Evolutionary conservation across 2,797 vertebrate genomes (phyloP).

Genomic region (Anguilla pacifica): DNA sequence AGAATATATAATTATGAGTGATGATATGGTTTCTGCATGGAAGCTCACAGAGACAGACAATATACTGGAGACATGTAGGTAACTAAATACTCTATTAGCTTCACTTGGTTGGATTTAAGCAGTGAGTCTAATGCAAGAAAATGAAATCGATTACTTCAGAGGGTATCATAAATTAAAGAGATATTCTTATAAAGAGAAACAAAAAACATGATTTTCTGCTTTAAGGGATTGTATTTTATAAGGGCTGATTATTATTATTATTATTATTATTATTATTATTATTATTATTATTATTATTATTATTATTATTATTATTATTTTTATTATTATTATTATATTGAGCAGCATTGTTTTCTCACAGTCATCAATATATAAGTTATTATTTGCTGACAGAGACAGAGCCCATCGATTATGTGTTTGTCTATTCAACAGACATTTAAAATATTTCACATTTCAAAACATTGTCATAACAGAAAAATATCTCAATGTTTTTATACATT

Average conservation of each 20-base stretch:
- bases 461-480: background rate
- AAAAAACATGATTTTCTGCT: background rate
- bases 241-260: background rate
- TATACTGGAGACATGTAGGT: slow-evolving; percentile 3
- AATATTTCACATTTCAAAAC: background rate
- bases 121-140: background rate
- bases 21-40: slow-evolving; percentile 19
- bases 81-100: slow-evolving; percentile 20
- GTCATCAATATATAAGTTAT: background rate
- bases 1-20: slow-evolving; percentile 3
- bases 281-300: background rate
- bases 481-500: no score
- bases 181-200: slow-evolving; percentile 1
- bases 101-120: slow-evolving; percentile 21
- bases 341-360: no score
- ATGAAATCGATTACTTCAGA: slow-evolving; percentile 7
- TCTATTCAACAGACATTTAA: background rate
- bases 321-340: background rate
- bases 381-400: background rate
- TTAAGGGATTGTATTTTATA: background rate
- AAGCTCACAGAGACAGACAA: slow-evolving; percentile 15
- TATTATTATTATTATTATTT: background rate
- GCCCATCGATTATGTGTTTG: background rate
- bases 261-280: background rate
- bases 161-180: background rate